Conservation (phyloP, 2,113 vertebrate genomes). For the Corapipo altera region DNA sequence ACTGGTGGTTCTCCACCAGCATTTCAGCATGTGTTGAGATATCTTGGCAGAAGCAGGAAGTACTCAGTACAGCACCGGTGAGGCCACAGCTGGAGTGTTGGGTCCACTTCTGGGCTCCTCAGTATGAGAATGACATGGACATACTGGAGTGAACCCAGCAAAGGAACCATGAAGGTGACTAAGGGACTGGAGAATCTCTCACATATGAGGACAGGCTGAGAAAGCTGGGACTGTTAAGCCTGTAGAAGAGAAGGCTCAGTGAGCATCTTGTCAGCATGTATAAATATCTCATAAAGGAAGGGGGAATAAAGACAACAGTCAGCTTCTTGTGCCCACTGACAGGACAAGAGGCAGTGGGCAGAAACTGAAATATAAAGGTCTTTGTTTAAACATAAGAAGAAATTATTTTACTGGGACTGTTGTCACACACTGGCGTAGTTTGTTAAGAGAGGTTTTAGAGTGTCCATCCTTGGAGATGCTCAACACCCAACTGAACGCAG, state of each 20-base stretch:
- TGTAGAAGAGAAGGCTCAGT: background rate
- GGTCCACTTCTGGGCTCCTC: background rate
- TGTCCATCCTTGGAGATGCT: background rate
- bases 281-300: background rate
- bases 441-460: background rate
- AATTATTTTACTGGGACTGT: background rate
- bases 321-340: background rate
- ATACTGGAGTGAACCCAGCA: background rate
- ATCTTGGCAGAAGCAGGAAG: background rate
- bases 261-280: background rate
- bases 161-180: background rate
- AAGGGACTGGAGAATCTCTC: background rate
- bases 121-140: background rate
- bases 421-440: background rate
- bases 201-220: background rate
- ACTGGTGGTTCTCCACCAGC: background rate
- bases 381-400: background rate
- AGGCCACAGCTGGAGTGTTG: background rate
- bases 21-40: background rate
- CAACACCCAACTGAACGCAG: background rate
- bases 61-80: background rate
- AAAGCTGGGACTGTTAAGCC: background rate
- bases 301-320: background rate
- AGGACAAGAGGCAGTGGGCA: background rate
- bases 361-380: background rate